Conservation (phyloP, 1,140 invertebrate species). For the Drosophila busckii region DNA sequence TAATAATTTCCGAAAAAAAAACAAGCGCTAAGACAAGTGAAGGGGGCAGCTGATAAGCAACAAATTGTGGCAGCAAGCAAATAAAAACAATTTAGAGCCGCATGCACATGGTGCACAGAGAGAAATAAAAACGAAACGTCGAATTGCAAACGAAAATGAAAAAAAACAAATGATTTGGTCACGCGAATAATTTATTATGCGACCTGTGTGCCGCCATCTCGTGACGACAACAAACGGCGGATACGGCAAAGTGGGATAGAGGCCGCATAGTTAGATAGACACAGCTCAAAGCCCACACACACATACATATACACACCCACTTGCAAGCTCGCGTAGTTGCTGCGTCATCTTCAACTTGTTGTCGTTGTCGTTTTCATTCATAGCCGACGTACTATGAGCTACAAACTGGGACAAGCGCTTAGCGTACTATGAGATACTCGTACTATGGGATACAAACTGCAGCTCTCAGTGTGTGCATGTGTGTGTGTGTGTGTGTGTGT, state of each 20-base stretch:
- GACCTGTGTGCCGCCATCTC: conserved; percentile 61
- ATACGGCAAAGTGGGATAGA: conserved; percentile 51
- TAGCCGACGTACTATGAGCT: conserved; percentile 50
- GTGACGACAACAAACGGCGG: conserved; percentile 47
- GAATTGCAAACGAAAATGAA: too few species aligned
- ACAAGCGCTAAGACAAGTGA: conserved; percentile 29
- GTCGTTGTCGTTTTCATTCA: conserved; percentile 58
- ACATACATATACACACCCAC: conserved; percentile 1
- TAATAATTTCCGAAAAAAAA: conserved; percentile 49
- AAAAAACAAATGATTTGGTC: conserved; percentile 76
- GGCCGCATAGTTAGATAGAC: conserved; percentile 27
- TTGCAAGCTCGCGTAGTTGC: conserved; percentile 11
- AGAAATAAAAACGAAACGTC: conserved; percentile 22
- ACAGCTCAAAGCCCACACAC: conserved; percentile 9
- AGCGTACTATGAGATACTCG: conserved; percentile 59
- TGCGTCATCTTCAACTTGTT: conserved; percentile 35
- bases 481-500: conserved; percentile 29
- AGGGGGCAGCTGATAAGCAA: conserved; percentile 27
- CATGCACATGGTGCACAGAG: not conserved
- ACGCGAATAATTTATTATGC: conserved; percentile 76
- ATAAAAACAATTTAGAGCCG: conserved; percentile 21
- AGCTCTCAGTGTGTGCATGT: not conserved
- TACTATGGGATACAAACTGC: conserved; percentile 40
- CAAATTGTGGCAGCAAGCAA: not conserved
- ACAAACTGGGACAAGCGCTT: conserved; percentile 33